Conservation (phyloP, 2,888 invertebrate species). For the Catocala sponsa region DNA sequence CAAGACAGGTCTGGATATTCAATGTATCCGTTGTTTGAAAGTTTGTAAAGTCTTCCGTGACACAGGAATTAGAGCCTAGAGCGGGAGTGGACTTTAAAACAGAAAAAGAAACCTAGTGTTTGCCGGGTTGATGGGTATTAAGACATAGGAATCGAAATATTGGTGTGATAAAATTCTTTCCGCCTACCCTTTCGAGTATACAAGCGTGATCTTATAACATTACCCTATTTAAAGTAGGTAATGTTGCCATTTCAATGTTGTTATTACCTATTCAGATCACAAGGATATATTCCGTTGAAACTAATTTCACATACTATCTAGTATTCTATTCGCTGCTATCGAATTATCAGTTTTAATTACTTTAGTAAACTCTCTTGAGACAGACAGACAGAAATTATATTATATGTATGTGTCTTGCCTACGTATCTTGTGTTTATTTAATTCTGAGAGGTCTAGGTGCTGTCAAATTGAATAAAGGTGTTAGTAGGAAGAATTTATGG, state of each 20-base stretch:
- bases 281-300: not conserved
- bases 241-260: not conserved
- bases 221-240: not conserved
- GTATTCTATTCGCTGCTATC: constrained; percentile 30
- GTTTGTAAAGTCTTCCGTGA: too few relatives aligned
- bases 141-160: too few relatives aligned
- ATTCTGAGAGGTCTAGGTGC: constrained; percentile 3
- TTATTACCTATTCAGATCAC: constrained; percentile 5
- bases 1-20: too few relatives aligned
- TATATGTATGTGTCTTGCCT: constrained; percentile 2
- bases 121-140: too few relatives aligned
- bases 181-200: too few relatives aligned
- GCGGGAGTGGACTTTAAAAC: too few relatives aligned
- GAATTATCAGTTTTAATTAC: constrained; percentile 52
- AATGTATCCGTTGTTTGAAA: too few relatives aligned
- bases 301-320: not conserved
- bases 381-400: constrained; percentile 13
- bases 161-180: too few relatives aligned
- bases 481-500: too few relatives aligned
- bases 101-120: too few relatives aligned
- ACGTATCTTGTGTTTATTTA: constrained; percentile 2
- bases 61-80: too few relatives aligned
- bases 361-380: constrained; percentile 42
- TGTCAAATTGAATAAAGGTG: not conserved
- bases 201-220: too few relatives aligned